These are phyloP conservation scores for Neocrepidodera transversa DNA, from an alignment of 2,888 invertebrate genomes.

Conservation along the genomic window DNA sequence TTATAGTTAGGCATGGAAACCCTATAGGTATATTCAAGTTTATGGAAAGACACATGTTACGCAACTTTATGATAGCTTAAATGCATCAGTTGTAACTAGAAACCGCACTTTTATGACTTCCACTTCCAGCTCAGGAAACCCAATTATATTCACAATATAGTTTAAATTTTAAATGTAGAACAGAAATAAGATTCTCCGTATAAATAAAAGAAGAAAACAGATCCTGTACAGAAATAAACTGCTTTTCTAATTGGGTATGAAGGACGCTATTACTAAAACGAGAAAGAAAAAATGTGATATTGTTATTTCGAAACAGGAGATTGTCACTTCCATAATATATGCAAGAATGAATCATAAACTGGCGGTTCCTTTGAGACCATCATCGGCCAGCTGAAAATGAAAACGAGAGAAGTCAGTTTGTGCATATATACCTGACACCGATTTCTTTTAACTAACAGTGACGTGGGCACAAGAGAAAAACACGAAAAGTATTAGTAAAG, in stretches of 20 bases:
- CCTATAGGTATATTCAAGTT: too few relatives aligned
- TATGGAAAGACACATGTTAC: too few relatives aligned
- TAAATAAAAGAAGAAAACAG: neutral
- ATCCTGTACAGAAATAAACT: slow-evolving; percentile 26
- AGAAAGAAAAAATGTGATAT: slow-evolving; percentile 33
- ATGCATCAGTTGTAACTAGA: too few relatives aligned
- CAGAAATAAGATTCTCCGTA: neutral
- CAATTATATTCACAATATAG: too few relatives aligned
- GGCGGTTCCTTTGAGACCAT: slow-evolving; percentile 46
- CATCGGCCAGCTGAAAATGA: slow-evolving; percentile 30
- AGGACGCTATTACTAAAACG: slow-evolving; percentile 21
- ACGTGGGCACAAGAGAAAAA: too few relatives aligned
- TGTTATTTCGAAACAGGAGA: slow-evolving; percentile 45
- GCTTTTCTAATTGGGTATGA: slow-evolving; percentile 37
- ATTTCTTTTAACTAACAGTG: slow-evolving; percentile 21
- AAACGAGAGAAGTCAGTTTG: slow-evolving; percentile 15
- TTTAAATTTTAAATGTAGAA: too few relatives aligned
- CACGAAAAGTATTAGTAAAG: too few relatives aligned
- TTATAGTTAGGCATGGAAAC: too few relatives aligned
- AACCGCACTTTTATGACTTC: too few relatives aligned
- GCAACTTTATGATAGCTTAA: too few relatives aligned
- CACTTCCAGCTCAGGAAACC: too few relatives aligned
- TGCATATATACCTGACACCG: slow-evolving; percentile 34
- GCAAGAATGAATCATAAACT: slow-evolving; percentile 49
- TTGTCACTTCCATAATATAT: slow-evolving; percentile 49